Evolutionary conservation across 2,113 vertebrate species (phyloP).

Genomic region (Tyto alba): DNA sequence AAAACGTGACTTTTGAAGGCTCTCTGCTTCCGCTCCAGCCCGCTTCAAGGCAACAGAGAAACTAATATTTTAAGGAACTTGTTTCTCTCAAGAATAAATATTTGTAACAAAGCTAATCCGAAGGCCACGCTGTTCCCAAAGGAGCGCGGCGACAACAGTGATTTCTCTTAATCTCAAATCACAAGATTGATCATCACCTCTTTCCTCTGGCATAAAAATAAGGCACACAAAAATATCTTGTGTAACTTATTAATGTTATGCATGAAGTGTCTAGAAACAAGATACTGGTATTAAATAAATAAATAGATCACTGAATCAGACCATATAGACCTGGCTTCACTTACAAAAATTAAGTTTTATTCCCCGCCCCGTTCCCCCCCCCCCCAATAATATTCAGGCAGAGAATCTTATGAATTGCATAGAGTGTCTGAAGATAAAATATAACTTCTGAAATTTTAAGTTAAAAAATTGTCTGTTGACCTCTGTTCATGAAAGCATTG

Average conservation of each 20-base stretch:
- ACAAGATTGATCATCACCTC: not conserved
- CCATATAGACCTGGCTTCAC: not conserved
- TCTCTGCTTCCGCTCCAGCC: not conserved
- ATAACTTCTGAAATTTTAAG: not conserved
- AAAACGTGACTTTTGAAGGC: not conserved
- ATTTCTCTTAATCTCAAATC: not conserved
- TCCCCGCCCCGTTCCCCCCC: too few relatives aligned
- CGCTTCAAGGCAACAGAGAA: not conserved
- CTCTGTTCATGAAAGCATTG: not conserved
- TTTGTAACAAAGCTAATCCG: not conserved
- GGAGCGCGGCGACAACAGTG: not conserved
- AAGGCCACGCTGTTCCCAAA: not conserved
- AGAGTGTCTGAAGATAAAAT: not conserved
- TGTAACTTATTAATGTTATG: not conserved
- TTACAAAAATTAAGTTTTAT: not conserved
- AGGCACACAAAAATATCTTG: not conserved
- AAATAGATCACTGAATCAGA: not conserved
- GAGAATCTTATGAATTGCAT: accelerated
- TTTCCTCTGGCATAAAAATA: not conserved
- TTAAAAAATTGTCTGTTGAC: not conserved
- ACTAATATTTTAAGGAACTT: not conserved
- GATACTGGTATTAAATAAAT: not conserved
- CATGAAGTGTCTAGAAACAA: not conserved
- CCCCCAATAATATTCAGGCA: too few relatives aligned
- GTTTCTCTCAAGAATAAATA: not conserved